Percentiles rank a stretch among this genome's conserved stretches.
These are phyloP conservation scores for Drosophila sturtevanti DNA, from an alignment of 1,140 invertebrate species.

Conservation along the genomic window DNA sequence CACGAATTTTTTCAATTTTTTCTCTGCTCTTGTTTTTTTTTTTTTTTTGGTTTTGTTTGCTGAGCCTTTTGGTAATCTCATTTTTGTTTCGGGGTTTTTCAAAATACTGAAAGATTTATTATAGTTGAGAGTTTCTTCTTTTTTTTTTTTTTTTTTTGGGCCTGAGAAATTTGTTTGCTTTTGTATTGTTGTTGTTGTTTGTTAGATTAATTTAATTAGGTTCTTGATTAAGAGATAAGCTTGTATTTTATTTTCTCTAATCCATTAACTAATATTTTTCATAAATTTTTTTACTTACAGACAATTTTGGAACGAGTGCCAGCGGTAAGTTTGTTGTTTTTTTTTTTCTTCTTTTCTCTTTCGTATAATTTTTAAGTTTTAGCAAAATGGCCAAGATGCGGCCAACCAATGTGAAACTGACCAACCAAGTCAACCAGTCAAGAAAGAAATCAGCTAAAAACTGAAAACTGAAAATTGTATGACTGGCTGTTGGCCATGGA, in stretches of 20 bases:
- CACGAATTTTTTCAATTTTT: slow-evolving; percentile 65
- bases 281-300: slow-evolving; percentile 60
- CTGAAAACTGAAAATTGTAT: slow-evolving; percentile 72
- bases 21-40: slow-evolving; percentile 3
- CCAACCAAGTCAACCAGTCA: neutral
- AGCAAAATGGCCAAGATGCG: slow-evolving; percentile 10
- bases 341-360: slow-evolving; percentile 16
- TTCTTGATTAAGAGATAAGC: slow-evolving; percentile 6
- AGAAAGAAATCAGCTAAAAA: neutral
- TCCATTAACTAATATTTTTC: slow-evolving; percentile 46
- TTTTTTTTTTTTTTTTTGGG: neutral
- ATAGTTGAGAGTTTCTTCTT: neutral
- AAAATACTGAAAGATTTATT: slow-evolving; percentile 68
- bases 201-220: slow-evolving; percentile 11
- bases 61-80: slow-evolving; percentile 18
- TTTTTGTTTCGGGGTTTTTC: slow-evolving; percentile 18
- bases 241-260: neutral
- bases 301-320: slow-evolving; percentile 82
- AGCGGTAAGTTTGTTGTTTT: slow-evolving; percentile 63
- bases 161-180: slow-evolving; percentile 50
- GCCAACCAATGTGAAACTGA: slow-evolving; percentile 5
- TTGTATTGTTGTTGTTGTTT: slow-evolving; percentile 30
- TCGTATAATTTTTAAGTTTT: slow-evolving; percentile 9
- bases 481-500: slow-evolving; percentile 43
- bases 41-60: slow-evolving; percentile 10